phyloP scores from a whole-genome alignment of 1,140 invertebrate genomes.

The Eumeta japonica region DNA sequence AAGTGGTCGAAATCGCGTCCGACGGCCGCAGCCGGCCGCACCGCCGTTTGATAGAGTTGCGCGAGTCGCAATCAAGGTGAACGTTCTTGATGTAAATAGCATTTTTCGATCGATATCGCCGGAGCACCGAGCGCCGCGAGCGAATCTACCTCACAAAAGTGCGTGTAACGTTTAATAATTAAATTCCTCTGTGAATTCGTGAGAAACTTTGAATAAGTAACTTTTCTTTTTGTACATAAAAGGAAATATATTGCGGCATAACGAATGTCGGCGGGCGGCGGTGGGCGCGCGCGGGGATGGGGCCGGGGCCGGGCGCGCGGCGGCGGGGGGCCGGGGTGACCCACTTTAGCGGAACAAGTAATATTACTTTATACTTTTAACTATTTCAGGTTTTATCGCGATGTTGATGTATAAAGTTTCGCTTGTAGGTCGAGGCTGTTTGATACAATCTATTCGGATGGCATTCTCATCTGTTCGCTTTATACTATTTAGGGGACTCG shows the following conservation, averaged over 20 bases:
- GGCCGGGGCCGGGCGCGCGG: slow-evolving; percentile 24
- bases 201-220: slow-evolving; percentile 59
- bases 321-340: slow-evolving; percentile 38
- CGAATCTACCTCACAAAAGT: too few species aligned
- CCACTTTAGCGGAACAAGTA: slow-evolving; percentile 57
- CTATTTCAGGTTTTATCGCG: slow-evolving; percentile 53
- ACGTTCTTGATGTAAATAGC: too few species aligned
- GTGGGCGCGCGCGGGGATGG: slow-evolving; percentile 36
- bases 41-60: too few species aligned
- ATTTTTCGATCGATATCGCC: too few species aligned
- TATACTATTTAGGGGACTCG: too few species aligned
- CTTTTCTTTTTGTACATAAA: slow-evolving; percentile 58
- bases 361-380: slow-evolving; percentile 58
- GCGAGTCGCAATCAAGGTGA: too few species aligned
- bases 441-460: too few species aligned
- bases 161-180: slow-evolving; percentile 57
- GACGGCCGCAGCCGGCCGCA: too few species aligned
- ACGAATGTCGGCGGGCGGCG: slow-evolving; percentile 46
- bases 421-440: too few species aligned
- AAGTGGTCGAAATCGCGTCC: too few species aligned
- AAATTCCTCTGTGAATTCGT: slow-evolving; percentile 57
- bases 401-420: slow-evolving; percentile 34
- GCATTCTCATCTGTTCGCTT: too few species aligned
- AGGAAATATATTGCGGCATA: slow-evolving; percentile 58
- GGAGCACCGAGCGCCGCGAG: too few species aligned